A percentile compares a stretch with the other conserved stretches of the same genome.
phyloP scores from a whole-genome alignment of 2,113 vertebrate species.

The Heterocephalus glaber region DNA sequence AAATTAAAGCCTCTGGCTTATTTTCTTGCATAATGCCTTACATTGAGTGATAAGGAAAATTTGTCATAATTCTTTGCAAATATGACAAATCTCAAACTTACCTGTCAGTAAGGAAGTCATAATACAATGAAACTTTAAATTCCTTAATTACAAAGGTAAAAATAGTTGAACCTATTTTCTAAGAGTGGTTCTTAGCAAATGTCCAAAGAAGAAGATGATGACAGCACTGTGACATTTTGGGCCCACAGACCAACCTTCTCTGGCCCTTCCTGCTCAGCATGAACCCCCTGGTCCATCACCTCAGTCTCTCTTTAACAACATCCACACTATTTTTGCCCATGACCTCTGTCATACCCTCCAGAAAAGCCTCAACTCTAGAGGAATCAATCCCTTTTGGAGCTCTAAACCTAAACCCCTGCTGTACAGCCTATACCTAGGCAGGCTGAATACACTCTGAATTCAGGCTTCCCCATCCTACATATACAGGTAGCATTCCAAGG shows the following conservation, averaged over 20 bases:
- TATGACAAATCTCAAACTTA: conserved; percentile 2
- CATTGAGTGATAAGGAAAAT: conserved; percentile 9
- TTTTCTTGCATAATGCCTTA: conserved; percentile 46
- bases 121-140: conserved; percentile 14
- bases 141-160: conserved; percentile 24
- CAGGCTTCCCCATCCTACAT: not conserved
- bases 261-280: not conserved
- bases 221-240: not conserved
- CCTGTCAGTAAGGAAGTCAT: not conserved
- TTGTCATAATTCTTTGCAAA: conserved; percentile 2
- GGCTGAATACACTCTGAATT: not conserved
- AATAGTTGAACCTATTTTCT: not conserved
- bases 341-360: not conserved
- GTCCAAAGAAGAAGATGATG: not conserved
- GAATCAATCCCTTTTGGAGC: not conserved
- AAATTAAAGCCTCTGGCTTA: conserved; percentile 65
- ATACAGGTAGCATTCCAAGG: not conserved
- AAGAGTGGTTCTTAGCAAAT: not conserved
- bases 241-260: not conserved
- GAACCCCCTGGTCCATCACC: not conserved
- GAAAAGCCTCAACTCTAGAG: not conserved
- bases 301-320: not conserved
- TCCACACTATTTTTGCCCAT: not conserved
- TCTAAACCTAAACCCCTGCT: not conserved
- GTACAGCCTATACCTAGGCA: not conserved